Evolutionary conservation across 2,888 invertebrate genomes (phyloP).

Genomic region (Aplocera efformata): DNA sequence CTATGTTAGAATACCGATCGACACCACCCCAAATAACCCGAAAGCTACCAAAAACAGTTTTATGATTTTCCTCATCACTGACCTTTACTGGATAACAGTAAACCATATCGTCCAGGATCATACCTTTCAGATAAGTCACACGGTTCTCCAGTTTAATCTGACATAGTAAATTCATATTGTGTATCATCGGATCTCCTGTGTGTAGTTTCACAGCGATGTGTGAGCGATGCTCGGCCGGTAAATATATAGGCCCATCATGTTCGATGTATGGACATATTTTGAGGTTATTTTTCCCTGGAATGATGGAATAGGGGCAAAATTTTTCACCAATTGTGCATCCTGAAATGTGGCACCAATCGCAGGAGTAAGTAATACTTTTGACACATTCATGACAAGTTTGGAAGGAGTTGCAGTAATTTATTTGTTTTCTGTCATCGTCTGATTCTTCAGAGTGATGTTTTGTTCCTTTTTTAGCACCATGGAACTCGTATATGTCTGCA

Average conservation of each 20-base stretch:
- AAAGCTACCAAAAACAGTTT: slow-evolving; percentile 8
- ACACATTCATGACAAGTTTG: slow-evolving; percentile 41
- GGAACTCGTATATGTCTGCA: neutral
- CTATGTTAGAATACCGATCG: slow-evolving; percentile 41
- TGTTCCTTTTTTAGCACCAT: no score
- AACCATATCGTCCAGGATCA: slow-evolving; percentile 3
- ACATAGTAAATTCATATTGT: slow-evolving; percentile 11
- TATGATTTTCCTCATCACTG: neutral
- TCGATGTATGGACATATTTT: slow-evolving; percentile 39
- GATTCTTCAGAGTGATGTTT: neutral
- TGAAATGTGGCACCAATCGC: slow-evolving; percentile 48
- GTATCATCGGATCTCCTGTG: slow-evolving; percentile 34
- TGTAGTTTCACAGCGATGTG: slow-evolving; percentile 40
- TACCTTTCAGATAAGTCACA: slow-evolving; percentile 6
- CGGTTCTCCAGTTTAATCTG: slow-evolving; percentile 18
- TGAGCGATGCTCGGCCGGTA: slow-evolving; percentile 32
- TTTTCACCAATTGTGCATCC: slow-evolving; percentile 40
- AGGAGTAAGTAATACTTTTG: slow-evolving; percentile 33
- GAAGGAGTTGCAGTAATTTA: slow-evolving; percentile 35
- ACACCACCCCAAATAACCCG: slow-evolving; percentile 41
- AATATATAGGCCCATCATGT: slow-evolving; percentile 35
- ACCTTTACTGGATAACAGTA: slow-evolving; percentile 10
- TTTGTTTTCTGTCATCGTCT: slow-evolving; percentile 9
- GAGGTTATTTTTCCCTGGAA: slow-evolving; percentile 11
- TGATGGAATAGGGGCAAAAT: slow-evolving; percentile 28